Base-by-base conservation (phyloP, 2,888 invertebrate species). In the Thera britannica region DNA sequence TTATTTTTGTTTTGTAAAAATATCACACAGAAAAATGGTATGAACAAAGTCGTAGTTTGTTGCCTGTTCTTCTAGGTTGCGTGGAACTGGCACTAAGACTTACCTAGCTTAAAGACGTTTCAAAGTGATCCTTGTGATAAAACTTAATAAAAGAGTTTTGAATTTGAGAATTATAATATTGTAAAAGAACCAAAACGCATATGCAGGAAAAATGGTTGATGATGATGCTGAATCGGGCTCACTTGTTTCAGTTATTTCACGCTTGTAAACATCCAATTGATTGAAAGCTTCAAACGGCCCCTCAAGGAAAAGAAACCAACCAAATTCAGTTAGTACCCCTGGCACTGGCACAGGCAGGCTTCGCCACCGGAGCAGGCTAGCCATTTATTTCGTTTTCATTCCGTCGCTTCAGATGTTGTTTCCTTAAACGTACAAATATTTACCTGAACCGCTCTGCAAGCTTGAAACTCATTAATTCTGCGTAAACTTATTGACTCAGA, bases 401-500 rank as follows among this genome's bases (percentile, higher is more conserved):
- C 46, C 58, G 44, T 38, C 54, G 6, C 11, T 41, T 60, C 34
- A 8, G 41, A 61, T 55, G 65, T 65, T 56, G 51, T 61, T 57
- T 61, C 49, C 65, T 51, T 57, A 51, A 51, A 61, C 56, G 60
- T 36, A 58, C 67, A 63, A 61, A 63, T 62, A 56, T 63, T 41
- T 63, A 59, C 41, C 58, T 52, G 65, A 58, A 23, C 46, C 35
- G 12, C 60, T 55, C 49, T 35, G 46, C 35, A 44, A 59, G 44
- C 54, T 49, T 36, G 48, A 38, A 66, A 65, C 69, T 65, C 69
- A 73, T 72, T 70, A 68, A 70, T 72, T 71, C 67, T 44, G 62
- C 62, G 58, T 66, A 58, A 73, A 67, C 68, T 70, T 71, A 68
- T 71, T 64, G 68, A 60, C 68, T 70, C 68, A 12, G 56, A 54